Evolutionary conservation across 2,888 invertebrate genomes (phyloP).

Genomic region (Scrobipalpa costella): DNA sequence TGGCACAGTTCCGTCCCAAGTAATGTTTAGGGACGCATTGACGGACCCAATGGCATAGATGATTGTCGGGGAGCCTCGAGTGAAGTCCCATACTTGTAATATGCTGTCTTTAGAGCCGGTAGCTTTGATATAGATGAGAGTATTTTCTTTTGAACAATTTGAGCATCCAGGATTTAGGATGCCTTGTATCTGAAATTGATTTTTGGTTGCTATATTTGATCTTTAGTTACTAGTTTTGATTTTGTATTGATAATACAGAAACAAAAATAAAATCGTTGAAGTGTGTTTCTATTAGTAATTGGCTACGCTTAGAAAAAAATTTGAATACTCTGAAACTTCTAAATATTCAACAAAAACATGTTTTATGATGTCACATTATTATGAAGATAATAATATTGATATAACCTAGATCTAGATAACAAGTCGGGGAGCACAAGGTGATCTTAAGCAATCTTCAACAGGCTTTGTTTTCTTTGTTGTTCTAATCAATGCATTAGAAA

Average conservation of each 20-base stretch:
- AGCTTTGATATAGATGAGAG: conserved; percentile 79
- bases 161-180: conserved; percentile 63
- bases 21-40: conserved; percentile 69
- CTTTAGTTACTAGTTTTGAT: too few species aligned
- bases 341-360: not conserved
- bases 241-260: not conserved
- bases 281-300: not conserved
- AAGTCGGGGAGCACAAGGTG: not conserved
- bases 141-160: conserved; percentile 52
- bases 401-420: not conserved
- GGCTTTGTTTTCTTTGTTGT: not conserved
- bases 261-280: not conserved
- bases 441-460: not conserved
- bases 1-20: conserved; percentile 68
- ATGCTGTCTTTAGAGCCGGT: conserved; percentile 80
- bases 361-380: not conserved
- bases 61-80: conserved; percentile 78
- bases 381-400: not conserved
- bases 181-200: conserved; percentile 56
- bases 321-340: not conserved
- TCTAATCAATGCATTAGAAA: not conserved
- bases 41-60: conserved; percentile 75
- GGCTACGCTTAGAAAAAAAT: not conserved
- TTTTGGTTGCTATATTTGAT: conserved; percentile 46
- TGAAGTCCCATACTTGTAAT: conserved; percentile 86